phyloP scores from a whole-genome alignment of 2,113 vertebrate species.

The Thinocorus orbignyianus region DNA sequence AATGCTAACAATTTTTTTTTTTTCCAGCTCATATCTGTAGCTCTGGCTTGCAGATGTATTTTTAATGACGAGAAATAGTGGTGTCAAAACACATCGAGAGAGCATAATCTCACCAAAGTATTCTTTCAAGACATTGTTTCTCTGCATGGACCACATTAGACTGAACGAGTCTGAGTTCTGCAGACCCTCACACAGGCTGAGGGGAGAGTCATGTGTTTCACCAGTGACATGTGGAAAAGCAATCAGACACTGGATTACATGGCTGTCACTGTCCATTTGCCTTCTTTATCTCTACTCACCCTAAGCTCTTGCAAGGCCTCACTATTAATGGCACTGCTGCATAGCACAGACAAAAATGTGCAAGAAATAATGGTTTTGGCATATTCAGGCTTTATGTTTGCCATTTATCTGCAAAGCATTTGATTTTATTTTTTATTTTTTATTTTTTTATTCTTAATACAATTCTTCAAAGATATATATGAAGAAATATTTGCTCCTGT shows the following conservation, averaged over 20 bases:
- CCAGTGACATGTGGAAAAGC: constrained; percentile 74
- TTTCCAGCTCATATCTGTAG: neutral
- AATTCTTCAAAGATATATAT: too few relatives aligned
- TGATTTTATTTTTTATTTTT: neutral
- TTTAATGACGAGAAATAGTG: neutral
- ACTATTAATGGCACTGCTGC: constrained; percentile 30
- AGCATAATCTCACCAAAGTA: neutral
- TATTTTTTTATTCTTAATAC: too few relatives aligned
- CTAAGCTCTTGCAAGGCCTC: constrained; percentile 32
- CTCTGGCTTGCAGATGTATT: neutral
- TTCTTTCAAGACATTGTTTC: constrained; percentile 31
- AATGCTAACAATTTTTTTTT: neutral
- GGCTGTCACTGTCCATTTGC: constrained; percentile 72
- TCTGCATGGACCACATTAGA: constrained; percentile 46
- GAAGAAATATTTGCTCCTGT: neutral
- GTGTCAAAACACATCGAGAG: constrained; percentile 11
- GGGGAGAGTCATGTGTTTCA: constrained; percentile 48
- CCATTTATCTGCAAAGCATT: neutral
- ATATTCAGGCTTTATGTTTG: neutral
- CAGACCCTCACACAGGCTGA: constrained; percentile 36
- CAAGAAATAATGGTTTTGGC: neutral
- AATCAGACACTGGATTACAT: constrained; percentile 76
- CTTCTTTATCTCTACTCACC: constrained; percentile 71
- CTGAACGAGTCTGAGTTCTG: constrained; percentile 10
- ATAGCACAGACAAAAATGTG: neutral